These are phyloP conservation scores for Paragorgia papillata DNA, from an alignment of 92 coral and sea anemone genomes.

Conservation along the genomic window DNA sequence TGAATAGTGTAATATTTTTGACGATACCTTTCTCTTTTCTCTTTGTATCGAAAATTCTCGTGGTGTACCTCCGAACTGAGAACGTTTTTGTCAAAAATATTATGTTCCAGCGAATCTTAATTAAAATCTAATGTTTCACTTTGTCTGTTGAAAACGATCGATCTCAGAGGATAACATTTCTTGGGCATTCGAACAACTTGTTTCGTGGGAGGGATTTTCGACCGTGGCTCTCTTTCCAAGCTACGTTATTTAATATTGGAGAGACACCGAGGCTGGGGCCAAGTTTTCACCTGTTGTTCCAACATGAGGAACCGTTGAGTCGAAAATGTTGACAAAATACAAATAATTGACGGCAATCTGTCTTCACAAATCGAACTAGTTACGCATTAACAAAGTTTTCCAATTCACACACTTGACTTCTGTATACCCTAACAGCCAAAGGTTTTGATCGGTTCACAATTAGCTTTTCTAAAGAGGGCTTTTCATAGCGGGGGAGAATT, in stretches of 20 bases:
- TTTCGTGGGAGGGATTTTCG: too few relatives aligned
- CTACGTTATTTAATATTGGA: too few relatives aligned
- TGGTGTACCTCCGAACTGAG: too few relatives aligned
- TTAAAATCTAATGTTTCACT: slow-evolving; percentile 18
- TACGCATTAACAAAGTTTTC: background rate
- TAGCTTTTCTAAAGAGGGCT: background rate
- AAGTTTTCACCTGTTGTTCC: background rate
- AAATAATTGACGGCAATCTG: background rate
- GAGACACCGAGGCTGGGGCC: too few relatives aligned
- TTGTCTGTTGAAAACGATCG: background rate
- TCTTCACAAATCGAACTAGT: background rate
- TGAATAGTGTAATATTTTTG: slow-evolving; percentile 7
- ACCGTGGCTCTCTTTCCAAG: too few relatives aligned
- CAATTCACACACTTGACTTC: background rate
- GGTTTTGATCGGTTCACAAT: background rate
- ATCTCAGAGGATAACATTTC: slow-evolving; percentile 7
- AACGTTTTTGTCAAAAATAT: background rate
- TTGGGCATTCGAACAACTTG: too few relatives aligned
- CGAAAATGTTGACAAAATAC: background rate
- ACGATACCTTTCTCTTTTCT: too few relatives aligned
- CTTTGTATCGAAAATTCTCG: too few relatives aligned
- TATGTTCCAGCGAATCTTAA: background rate
- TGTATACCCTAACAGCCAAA: background rate
- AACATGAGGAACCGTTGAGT: background rate
- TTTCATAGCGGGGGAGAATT: background rate